Evolutionary conservation across 2,113 vertebrate species (phyloP), one percentile per base, ranked within the genome.

Genomic region (Python bivittatus): DNA sequence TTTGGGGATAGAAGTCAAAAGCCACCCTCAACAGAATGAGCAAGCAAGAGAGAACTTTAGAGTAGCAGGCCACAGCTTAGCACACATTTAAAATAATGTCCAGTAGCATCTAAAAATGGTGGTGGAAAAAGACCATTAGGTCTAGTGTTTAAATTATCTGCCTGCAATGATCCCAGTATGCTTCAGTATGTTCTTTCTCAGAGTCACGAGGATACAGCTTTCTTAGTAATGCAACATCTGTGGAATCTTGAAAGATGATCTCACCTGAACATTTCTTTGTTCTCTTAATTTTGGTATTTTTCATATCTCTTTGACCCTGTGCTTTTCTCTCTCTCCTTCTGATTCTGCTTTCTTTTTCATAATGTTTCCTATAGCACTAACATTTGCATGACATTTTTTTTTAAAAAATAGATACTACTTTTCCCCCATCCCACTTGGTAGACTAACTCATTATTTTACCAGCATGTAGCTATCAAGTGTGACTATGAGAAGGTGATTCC

Each of bases 381-480:
- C 57, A 23, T 20, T 68, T 88, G 27, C 56, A 22, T 56, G 38
- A 72, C n/a, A 17, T 72, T 72, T 33, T 61, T 61, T 38, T 38
- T 33, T 44, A 8, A 2, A 42, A 15, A 20, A 15, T 57, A 60
- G 38, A 85, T 12, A 20, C n/a, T 84, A 27, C n/a, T 84, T n/a
- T 12, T 4, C n/a, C 79, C 9, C 33, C 42, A 58, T 44, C 58
- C 79, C 7, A 85, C n/a, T 89, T 72, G 44, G 72, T 85, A 88
- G 57, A 91, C 61, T 42, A 83, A 85, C 79, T 91, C 48, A 89
- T 91, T 93, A 93, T 86, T 89, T 91, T 91, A 52, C 79, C 86
- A 91, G 86, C 90, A 91, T 86, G 86, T 48, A 85, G 56, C 58
- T 85, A 53, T 91, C 86, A 89, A 68, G 52, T 68, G 58, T 85